A percentile compares a stretch with the other conserved stretches of the same genome.
These are phyloP conservation scores for Corvus hawaiiensis DNA, from an alignment of 2,113 vertebrate genomes.

Conservation along the genomic window DNA sequence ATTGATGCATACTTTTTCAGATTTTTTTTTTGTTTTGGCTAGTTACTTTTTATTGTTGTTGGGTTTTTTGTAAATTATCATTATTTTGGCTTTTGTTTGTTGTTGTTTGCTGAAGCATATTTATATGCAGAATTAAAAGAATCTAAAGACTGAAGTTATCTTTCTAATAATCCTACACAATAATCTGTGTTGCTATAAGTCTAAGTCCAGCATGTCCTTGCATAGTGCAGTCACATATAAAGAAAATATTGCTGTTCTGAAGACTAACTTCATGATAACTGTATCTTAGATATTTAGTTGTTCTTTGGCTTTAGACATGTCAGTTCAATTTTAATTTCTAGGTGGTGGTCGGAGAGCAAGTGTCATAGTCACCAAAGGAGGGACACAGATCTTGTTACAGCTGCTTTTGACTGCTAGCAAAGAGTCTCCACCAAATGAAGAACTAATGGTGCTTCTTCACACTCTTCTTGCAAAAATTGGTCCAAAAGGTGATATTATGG, in stretches of 20 bases:
- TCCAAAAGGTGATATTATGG: slow-evolving; percentile 82
- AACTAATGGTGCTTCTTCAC: slow-evolving; percentile 91
- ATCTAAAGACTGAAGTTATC: background rate
- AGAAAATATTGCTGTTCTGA: background rate
- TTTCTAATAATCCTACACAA: background rate
- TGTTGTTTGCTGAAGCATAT: background rate
- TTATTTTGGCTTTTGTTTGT: background rate
- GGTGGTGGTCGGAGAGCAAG: slow-evolving; percentile 85
- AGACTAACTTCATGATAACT: background rate
- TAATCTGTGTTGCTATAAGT: background rate
- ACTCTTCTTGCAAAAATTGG: slow-evolving; percentile 92
- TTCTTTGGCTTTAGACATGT: background rate
- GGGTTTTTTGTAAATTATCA: background rate
- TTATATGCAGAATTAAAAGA: background rate
- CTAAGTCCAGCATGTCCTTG: background rate
- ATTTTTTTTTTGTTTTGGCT: background rate
- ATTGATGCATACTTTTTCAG: background rate
- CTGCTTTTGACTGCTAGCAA: slow-evolving; percentile 83
- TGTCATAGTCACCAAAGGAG: slow-evolving; percentile 89
- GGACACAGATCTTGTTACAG: slow-evolving; percentile 88
- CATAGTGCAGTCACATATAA: background rate
- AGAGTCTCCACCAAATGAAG: slow-evolving; percentile 84
- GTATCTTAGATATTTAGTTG: background rate
- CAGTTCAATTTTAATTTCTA: slow-evolving; percentile 48
- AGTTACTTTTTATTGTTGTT: background rate